Evolutionary conservation across 2,797 vertebrate genomes (phyloP), one percentile per base, ranked within the genome.

Genomic region (Limnodromus scolopaceus): DNA sequence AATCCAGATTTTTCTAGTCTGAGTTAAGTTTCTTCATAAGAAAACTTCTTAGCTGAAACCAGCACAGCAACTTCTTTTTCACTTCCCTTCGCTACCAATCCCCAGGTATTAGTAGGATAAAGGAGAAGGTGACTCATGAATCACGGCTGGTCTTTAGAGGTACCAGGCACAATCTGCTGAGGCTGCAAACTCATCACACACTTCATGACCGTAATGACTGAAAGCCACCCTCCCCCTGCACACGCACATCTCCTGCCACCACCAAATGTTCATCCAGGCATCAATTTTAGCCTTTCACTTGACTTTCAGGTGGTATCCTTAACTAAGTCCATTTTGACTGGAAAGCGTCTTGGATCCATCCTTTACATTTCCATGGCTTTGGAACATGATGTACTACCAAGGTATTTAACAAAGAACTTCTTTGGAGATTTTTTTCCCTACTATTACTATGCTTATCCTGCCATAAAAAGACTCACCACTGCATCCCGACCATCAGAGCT

Each of bases 161-260:
- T 43, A 32, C 3, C 10, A 72, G 45, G 55, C 46, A 36, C 39
- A 71, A 15, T 5, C 63, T 20, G 3, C 2, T 18, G 28, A 74
- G 61, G 55, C 69, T 75, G 57, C 25, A 53, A 54, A n/a, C 69
- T 75, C 64, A 25, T 6, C 30, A 22, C 34, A 53, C 30, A 24
- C 64, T 71, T 61, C 38, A 46, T 38, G 8, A 6, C 1, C 4
- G 13, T 18, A 36, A 36, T 24, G 11, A 11, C 0, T 39, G 38
- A 34, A 43, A 78, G n/a, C 34, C 66, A 46, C 18, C 23, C 19
- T 54, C 13, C 18, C 10, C 8, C 36, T 20, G 16, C 48, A 43
- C 28, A 43, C 6, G 5, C 0, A 18, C 4, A 36, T 81, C 54
- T 84, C 64, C 58, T 66, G 70, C 70, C 77, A 91, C 19, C 19